phyloP scores from a whole-genome alignment of 53 echinoderm and acorn worm genomes.

The Zoroaster sp. region DNA sequence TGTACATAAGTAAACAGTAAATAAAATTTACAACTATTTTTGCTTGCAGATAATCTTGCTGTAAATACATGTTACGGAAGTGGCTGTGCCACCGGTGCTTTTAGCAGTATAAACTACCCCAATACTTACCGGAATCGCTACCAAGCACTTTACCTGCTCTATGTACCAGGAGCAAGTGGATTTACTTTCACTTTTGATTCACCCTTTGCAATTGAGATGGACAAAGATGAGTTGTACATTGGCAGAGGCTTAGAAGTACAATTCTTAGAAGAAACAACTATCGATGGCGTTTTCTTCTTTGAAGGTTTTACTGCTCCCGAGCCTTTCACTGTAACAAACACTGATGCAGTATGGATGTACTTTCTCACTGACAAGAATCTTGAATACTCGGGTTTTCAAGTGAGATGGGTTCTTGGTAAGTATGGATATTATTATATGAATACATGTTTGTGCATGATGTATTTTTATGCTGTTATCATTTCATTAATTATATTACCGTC shows the following conservation, averaged over 20 bases:
- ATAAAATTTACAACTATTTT: too few relatives aligned
- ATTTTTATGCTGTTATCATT: too few relatives aligned
- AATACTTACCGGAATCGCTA: constrained; percentile 59
- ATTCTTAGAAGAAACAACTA: background rate
- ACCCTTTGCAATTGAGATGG: constrained; percentile 70
- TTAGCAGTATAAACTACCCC: constrained; percentile 70
- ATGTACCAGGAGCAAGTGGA: constrained; percentile 74
- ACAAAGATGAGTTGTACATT: constrained; percentile 91
- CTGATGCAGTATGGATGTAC: constrained; percentile 82
- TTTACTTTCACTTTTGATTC: constrained; percentile 69
- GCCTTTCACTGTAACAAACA: constrained; percentile 44
- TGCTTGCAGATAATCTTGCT: constrained; percentile 67
- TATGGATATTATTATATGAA: too few relatives aligned
- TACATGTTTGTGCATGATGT: too few relatives aligned
- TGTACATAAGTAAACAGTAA: too few relatives aligned
- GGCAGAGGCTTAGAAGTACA: constrained; percentile 57
- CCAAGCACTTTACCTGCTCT: constrained; percentile 76
- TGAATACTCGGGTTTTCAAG: constrained; percentile 61
- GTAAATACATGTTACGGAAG: constrained; percentile 86
- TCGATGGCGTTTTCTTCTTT: constrained; percentile 57
- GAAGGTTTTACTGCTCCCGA: constrained; percentile 51
- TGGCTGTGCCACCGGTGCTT: constrained; percentile 47
- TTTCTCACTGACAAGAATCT: constrained; percentile 93
- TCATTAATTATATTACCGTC: too few relatives aligned
- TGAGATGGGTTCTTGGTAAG: background rate